Base-by-base conservation (phyloP, 2,888 invertebrate species). In the Pammene fasciana region DNA sequence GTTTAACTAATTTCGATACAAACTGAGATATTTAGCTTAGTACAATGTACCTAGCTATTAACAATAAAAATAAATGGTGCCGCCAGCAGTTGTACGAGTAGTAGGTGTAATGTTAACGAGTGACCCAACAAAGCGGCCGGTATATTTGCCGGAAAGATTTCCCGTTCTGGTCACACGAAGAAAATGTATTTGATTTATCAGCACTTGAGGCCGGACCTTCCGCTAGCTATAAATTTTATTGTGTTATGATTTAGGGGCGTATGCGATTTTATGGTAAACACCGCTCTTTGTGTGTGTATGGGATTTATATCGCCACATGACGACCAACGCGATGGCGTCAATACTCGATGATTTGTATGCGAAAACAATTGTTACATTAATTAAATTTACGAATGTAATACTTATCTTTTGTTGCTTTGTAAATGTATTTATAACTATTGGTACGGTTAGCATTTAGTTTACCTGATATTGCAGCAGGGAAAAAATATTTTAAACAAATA, bases 121-220 rank as follows among this genome's bases (percentile, higher is more conserved):
- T 38, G 65, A 60, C 70, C 70, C 68, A 54, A 70, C 68, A 65
- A 68, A 68, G 64, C 65, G 70, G 54, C 79, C 79, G 84, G 78
- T 84, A 82, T 88, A 87, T 90, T 90, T 87, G 85, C 86, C 82
- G 83, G 83, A 87, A 89, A 86, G 87, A 89, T 89, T 89, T 89
- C 83, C 86, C 85, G 84, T 84, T 84, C 81, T 81, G 86, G 87
- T 89, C 88, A 84, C 86, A 87, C 86, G 86, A 90, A 90, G 90
- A 89, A 90, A 90, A 87, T 88, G 87, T 87, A 86, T 90, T 89
- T 90, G 91, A 90, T 90, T 90, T 92, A 91, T 90, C 86, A 89
- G 89, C 88, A 89, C 90, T 91, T 86, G 87, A 90, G 89, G 88
- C 90, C 88, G 90, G 90, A 92, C 90, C 90, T 90, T 91, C 89